A percentile compares a stretch with the other conserved stretches of the same genome.
These are phyloP conservation scores for Palythoa grandiflora DNA, from an alignment of 92 coral and sea anemone genomes.

Conservation along the genomic window DNA sequence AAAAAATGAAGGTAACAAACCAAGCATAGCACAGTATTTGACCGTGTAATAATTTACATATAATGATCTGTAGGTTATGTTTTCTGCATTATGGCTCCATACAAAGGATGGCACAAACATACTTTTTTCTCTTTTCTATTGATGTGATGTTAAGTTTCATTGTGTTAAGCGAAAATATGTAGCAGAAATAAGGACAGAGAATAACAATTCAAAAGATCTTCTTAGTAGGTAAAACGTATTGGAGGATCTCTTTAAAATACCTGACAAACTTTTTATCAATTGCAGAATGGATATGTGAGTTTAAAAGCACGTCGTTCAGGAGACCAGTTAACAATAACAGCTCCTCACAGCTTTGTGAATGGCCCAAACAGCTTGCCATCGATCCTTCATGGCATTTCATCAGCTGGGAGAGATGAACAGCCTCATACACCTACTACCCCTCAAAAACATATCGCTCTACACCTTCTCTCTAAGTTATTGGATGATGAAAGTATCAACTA, in stretches of 20 bases:
- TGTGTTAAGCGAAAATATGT: too few species aligned
- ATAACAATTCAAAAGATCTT: too few species aligned
- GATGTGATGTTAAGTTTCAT: too few species aligned
- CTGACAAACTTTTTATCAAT: not conserved
- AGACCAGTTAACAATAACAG: conserved; percentile 36
- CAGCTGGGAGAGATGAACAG: conserved; percentile 44
- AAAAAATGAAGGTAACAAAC: too few species aligned
- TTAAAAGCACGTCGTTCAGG: conserved; percentile 38
- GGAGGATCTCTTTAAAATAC: not conserved
- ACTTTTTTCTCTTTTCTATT: too few species aligned
- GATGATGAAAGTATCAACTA: conserved; percentile 96
- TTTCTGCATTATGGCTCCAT: too few species aligned
- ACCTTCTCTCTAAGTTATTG: conserved; percentile 92
- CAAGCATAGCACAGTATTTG: too few species aligned
- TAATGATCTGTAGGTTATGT: too few species aligned
- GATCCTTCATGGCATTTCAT: conserved; percentile 20
- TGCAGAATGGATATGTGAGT: conserved; percentile 41
- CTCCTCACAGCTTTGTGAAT: conserved; percentile 32
- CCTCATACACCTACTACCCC: conserved; percentile 73
- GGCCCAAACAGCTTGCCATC: conserved; percentile 37
- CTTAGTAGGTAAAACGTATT: too few species aligned
- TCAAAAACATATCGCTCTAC: conserved; percentile 95
- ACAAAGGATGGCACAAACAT: too few species aligned
- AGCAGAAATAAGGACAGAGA: too few species aligned
- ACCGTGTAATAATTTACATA: too few species aligned